phyloP scores from a whole-genome alignment of 2,888 invertebrate species.

The Ptilodon capucinus region DNA sequence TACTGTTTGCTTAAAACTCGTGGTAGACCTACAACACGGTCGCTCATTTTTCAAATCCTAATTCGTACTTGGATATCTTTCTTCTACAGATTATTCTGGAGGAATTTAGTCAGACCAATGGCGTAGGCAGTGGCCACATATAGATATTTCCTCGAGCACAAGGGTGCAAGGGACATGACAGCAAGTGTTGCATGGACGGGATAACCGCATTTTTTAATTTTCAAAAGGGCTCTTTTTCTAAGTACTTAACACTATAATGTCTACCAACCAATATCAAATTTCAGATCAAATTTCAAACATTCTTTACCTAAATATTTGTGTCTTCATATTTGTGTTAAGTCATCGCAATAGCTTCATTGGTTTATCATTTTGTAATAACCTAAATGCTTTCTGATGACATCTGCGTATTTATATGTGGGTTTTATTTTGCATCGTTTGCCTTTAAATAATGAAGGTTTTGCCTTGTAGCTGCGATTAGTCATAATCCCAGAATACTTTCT shows the following conservation, averaged over 20 bases:
- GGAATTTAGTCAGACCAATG: too few relatives aligned
- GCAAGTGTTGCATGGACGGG: too few relatives aligned
- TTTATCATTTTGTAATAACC: not conserved
- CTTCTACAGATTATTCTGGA: too few relatives aligned
- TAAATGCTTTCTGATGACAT: conserved; percentile 1
- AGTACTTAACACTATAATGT: not conserved
- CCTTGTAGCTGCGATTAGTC: not conserved
- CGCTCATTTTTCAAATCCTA: too few relatives aligned
- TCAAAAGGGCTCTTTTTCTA: too few relatives aligned
- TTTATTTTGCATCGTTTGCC: not conserved
- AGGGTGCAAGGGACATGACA: too few relatives aligned
- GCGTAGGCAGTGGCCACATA: too few relatives aligned
- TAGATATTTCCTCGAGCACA: too few relatives aligned
- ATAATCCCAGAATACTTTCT: conserved; percentile 20
- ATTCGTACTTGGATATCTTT: too few relatives aligned
- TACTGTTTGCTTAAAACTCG: too few relatives aligned
- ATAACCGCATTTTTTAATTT: too few relatives aligned
- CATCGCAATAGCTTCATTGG: not conserved
- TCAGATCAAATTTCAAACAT: not conserved
- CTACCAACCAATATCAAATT: not conserved
- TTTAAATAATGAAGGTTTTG: not conserved
- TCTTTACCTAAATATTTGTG: not conserved
- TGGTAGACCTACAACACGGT: too few relatives aligned
- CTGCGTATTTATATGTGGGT: conserved; percentile 1
- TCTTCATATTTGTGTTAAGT: not conserved